Conservation (phyloP, 92 coral and sea anemone species). For the Zoanthus sansibaricus region DNA sequence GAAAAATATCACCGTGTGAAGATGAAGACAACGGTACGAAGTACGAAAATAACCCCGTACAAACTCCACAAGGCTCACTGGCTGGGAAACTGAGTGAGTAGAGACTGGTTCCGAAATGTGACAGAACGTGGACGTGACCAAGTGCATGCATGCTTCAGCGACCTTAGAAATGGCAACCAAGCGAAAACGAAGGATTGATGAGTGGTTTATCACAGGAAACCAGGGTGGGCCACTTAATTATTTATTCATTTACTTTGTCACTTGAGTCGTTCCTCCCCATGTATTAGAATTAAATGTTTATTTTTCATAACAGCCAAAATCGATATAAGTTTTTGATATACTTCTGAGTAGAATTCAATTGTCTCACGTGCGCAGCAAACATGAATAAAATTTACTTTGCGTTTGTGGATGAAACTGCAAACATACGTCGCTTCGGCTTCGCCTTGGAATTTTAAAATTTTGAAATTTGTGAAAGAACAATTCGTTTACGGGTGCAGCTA, state of each 20-base stretch:
- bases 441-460: conserved; percentile 23
- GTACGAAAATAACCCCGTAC: no score
- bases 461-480: conserved; percentile 25
- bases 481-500: conserved; percentile 26
- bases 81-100: conserved; percentile 24
- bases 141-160: conserved; percentile 28
- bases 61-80: conserved; percentile 26
- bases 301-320: conserved; percentile 21
- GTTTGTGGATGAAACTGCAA: conserved; percentile 27
- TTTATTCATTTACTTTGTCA: conserved; percentile 19
- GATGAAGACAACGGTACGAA: no score
- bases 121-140: conserved; percentile 29
- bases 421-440: conserved; percentile 27
- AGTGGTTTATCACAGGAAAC: conserved; percentile 29
- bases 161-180: conserved; percentile 27
- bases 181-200: conserved; percentile 28
- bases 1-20: no score
- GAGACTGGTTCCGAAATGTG: conserved; percentile 28
- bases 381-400: conserved; percentile 22
- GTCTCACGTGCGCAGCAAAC: conserved; percentile 28
- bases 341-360: conserved; percentile 23
- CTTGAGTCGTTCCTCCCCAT: conserved; percentile 22
- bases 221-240: conserved; percentile 26
- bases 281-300: conserved; percentile 19
- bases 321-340: conserved; percentile 24